Evolutionary conservation across 2,888 invertebrate species (phyloP).

Genomic region (Parochlus steinenii): DNA sequence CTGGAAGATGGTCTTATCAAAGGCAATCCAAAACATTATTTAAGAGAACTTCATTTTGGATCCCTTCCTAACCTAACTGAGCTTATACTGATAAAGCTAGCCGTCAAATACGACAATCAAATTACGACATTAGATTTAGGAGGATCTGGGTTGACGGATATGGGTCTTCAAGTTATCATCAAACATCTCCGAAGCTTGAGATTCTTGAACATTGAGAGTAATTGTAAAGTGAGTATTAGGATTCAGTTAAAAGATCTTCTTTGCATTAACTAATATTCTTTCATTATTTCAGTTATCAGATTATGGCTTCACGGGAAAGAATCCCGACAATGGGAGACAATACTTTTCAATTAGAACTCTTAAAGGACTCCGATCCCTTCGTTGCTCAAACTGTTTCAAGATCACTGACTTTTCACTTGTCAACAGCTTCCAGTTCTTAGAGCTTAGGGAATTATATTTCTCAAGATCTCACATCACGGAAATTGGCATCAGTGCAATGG

Average conservation of each 20-base stretch:
- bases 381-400: slow-evolving; percentile 8
- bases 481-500: slow-evolving; percentile 6
- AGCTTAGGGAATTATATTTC: slow-evolving; percentile 5
- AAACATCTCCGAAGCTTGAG: slow-evolving; percentile 5
- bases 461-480: slow-evolving; percentile 6
- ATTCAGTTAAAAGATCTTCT: too few relatives aligned
- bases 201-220: slow-evolving; percentile 1
- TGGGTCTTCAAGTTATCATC: slow-evolving; percentile 8
- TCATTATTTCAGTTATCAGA: too few relatives aligned
- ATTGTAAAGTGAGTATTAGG: slow-evolving; percentile 9
- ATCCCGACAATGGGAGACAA: neutral
- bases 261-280: too few relatives aligned
- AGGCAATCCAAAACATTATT: slow-evolving; percentile 8
- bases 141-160: slow-evolving; percentile 9
- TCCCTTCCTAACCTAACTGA: slow-evolving; percentile 7
- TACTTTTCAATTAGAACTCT: slow-evolving; percentile 9
- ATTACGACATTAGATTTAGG: slow-evolving; percentile 5
- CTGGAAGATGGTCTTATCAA: slow-evolving; percentile 1
- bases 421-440: slow-evolving; percentile 10
- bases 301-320: slow-evolving; percentile 11
- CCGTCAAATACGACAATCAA: slow-evolving; percentile 7
- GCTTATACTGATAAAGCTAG: slow-evolving; percentile 4
- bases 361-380: neutral
- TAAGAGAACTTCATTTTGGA: slow-evolving; percentile 7
- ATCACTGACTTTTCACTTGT: slow-evolving; percentile 8